Percentiles rank a stretch among this genome's conserved stretches.
Conservation (phyloP, 1,140 invertebrate genomes). For the Cydia splendana region DNA sequence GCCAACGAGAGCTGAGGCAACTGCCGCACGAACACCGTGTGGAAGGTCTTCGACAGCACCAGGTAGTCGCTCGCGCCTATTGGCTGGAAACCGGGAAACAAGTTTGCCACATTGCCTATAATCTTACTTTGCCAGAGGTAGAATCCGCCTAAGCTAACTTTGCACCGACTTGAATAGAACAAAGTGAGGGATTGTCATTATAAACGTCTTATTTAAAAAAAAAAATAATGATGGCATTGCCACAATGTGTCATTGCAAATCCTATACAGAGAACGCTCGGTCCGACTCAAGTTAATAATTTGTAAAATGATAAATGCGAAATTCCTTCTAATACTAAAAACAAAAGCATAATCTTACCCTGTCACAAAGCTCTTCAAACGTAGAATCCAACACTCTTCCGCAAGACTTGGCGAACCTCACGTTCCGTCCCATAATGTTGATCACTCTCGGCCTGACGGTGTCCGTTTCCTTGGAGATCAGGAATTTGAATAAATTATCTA, state of each 20-base stretch:
- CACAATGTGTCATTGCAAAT: too few relatives aligned
- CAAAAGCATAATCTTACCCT: constrained; percentile 86
- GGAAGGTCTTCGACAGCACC: constrained; percentile 94
- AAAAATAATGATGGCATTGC: too few relatives aligned
- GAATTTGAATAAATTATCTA: constrained; percentile 94
- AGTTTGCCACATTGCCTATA: constrained; percentile 15
- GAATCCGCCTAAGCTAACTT: background rate
- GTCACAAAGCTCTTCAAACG: constrained; percentile 95
- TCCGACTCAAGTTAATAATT: too few relatives aligned
- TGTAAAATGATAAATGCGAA: too few relatives aligned
- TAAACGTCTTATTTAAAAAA: too few relatives aligned
- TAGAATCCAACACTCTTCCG: constrained; percentile 93
- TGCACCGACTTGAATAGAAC: background rate
- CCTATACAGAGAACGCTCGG: too few relatives aligned
- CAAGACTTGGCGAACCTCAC: constrained; percentile 94
- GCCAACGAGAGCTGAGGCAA: constrained; percentile 90
- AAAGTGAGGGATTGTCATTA: too few relatives aligned
- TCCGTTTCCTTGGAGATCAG: constrained; percentile 95
- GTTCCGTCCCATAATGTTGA: constrained; percentile 93
- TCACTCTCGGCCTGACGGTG: constrained; percentile 88
- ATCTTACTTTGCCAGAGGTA: background rate
- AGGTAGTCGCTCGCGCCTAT: constrained; percentile 97
- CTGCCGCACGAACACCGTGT: constrained; percentile 95
- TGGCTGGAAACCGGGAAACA: constrained; percentile 81
- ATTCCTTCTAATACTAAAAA: background rate